Percentiles rank a stretch among this genome's conserved stretches.
Conservation (phyloP, 2,888 invertebrate genomes). For the Rhingia rostrata region DNA sequence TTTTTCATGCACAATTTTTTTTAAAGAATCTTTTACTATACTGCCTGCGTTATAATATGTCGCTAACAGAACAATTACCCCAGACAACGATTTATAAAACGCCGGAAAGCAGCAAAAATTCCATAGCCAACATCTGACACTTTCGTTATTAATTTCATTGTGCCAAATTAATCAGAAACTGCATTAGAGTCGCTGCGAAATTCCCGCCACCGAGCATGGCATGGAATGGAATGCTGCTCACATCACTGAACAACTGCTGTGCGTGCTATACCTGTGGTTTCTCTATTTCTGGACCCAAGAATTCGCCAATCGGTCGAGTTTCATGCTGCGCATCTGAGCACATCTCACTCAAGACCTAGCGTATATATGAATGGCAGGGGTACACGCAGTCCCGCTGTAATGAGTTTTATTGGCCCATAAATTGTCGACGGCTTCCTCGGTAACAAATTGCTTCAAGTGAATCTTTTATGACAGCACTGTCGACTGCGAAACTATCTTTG, state of each 20-base stretch:
- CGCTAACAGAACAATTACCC: slow-evolving; percentile 11
- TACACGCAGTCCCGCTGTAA: slow-evolving; percentile 27
- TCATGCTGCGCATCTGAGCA: slow-evolving; percentile 22
- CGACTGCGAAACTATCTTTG: slow-evolving; percentile 36
- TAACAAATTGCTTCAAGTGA: slow-evolving; percentile 49
- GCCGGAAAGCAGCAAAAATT: slow-evolving; percentile 46
- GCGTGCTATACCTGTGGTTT: slow-evolving; percentile 35
- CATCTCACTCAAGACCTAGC: slow-evolving; percentile 54
- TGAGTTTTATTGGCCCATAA: slow-evolving; percentile 67
- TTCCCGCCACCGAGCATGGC: slow-evolving; percentile 30
- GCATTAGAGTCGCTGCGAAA: slow-evolving; percentile 50
- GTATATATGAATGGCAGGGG: slow-evolving; percentile 43
- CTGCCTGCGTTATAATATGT: slow-evolving; percentile 31
- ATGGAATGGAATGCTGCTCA: slow-evolving; percentile 56
- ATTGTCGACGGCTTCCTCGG: slow-evolving; percentile 44
- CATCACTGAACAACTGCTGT: slow-evolving; percentile 2
- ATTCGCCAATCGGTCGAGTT: slow-evolving; percentile 16
- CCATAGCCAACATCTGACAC: slow-evolving; percentile 55
- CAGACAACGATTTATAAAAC: slow-evolving; percentile 60
- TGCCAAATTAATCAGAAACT: slow-evolving; percentile 61
- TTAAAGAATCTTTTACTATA: neutral
- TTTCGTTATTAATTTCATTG: slow-evolving; percentile 68
- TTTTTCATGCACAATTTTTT: too few relatives aligned
- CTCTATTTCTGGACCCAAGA: slow-evolving; percentile 66
- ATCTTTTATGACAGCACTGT: slow-evolving; percentile 45